phyloP scores from a whole-genome alignment of 2,888 invertebrate species.

The Drosophila kanekoi region DNA sequence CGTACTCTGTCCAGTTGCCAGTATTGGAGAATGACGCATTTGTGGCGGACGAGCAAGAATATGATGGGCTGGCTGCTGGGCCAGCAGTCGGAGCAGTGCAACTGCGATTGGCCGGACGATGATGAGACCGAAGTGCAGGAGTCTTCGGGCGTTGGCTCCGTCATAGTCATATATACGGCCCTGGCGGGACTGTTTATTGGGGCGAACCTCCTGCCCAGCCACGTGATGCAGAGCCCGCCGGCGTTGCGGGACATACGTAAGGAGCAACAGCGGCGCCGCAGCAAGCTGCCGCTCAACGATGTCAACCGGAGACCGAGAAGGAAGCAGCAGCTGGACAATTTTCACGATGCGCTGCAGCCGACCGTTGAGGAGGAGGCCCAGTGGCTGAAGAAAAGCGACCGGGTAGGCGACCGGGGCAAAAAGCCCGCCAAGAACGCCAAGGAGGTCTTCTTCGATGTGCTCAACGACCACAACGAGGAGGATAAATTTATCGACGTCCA shows the following conservation, averaged over 20 bases:
- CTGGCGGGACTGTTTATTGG: slow-evolving; percentile 32
- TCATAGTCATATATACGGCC: slow-evolving; percentile 25
- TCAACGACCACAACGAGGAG: slow-evolving; percentile 9
- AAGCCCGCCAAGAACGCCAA: neutral
- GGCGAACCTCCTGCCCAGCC: slow-evolving; percentile 15
- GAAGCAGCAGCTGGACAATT: slow-evolving; percentile 13
- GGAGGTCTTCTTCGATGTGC: slow-evolving; percentile 7
- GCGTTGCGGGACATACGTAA: slow-evolving; percentile 9
- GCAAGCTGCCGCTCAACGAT: neutral
- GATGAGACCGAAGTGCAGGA: slow-evolving; percentile 23
- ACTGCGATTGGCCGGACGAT: slow-evolving; percentile 1
- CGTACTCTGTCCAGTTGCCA: no score
- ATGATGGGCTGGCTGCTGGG: slow-evolving; percentile 6
- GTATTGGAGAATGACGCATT: slow-evolving; percentile 25
- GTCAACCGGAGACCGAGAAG: neutral
- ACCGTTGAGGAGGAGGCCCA: slow-evolving; percentile 16
- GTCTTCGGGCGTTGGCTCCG: slow-evolving; percentile 43
- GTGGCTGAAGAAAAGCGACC: neutral
- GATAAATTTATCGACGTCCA: slow-evolving; percentile 27
- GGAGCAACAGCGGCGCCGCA: slow-evolving; percentile 4
- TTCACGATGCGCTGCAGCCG: slow-evolving; percentile 16
- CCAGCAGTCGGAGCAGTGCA: slow-evolving; percentile 8
- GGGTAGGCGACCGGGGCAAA: neutral
- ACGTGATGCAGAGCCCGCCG: neutral
- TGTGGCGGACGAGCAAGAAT: slow-evolving; percentile 27